Evolutionary conservation across 2,888 invertebrate genomes (phyloP), one percentile per base, ranked within the genome.

Genomic region (Eurois occulta): DNA sequence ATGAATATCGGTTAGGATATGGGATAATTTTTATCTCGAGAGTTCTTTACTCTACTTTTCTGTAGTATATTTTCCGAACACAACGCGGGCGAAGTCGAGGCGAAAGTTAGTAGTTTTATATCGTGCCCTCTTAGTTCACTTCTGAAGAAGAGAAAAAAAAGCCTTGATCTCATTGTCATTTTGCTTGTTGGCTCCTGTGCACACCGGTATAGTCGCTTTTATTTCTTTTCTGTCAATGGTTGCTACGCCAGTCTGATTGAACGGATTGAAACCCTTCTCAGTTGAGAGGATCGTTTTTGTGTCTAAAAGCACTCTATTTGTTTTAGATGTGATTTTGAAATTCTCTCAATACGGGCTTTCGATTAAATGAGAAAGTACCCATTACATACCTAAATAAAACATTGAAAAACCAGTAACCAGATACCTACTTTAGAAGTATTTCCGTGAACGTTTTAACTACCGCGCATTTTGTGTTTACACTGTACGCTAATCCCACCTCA

Each of bases 401-500:
- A 52, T 73, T 65, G 38, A 69, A 43, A 35, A 73, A 32, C n/a
- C 16, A 28, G 16, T 55, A 28, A 48, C n/a, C n/a, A 18, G 35
- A 60, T 21, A 32, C n/a, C n/a, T n/a, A n/a, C 35, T 46, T 67
- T 43, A 62, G 35, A 38, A 67, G 43, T 28, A 58, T 28, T 64
- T 16, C 24, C 16, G 35, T 35, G 41, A 83, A 69, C 24, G 16
- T 58, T 80, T 46, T 68, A 43, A 28, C 48, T 65, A 52, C 46
- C 32, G 24, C 24, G 60, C 43, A 58, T 58, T 70, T 82, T 48
- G 35, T 70, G 65, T 81, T 55, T 66, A 81, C 75, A 81, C 55
- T 73, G 64, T 70, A 72, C 38, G 70, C 43, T 75, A 83, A 83
- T 83, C 62, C 84, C 65, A 84, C 75, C 73, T 86, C 86, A 87